Base-by-base conservation (phyloP, 2,113 vertebrate species). In the Oceanites oceanicus region DNA sequence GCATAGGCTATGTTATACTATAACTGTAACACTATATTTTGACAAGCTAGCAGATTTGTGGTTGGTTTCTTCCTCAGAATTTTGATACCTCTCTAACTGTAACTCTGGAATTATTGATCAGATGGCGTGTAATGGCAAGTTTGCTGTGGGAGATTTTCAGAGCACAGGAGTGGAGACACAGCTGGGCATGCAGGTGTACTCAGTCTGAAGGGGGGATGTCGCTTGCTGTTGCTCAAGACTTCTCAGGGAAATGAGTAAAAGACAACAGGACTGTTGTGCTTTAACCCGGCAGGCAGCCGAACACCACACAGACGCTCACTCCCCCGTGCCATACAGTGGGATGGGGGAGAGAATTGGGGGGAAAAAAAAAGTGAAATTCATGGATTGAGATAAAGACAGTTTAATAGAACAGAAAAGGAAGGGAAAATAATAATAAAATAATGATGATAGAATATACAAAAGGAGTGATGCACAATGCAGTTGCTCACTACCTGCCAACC, bases 161-260 rank as follows among this genome's bases (percentile, higher is more conserved):
- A 82, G 26, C 49, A 17, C 25, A 32, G 62, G 40, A 49, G 22
- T 21, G 49, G 27, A 78, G 49, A 16, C 29, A 5, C 11, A 21
- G 38, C 32, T 66, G 53, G n/a, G 55, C 13, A 22, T 1, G 0
- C 17, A 42, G 47, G 16, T 8, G 18, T 25, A 8, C 73, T 40
- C 0, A 0, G 10, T n/a, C 40, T 22, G 40, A 25, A 44, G 2
- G 9, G 40, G 45, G 34, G 23, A 10, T 8, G 5, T 21, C 1
- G 2, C 9, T 56, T 50, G 59, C 13, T 80, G 29, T 47, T 73
- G 16, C 42, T 88, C n/a, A 22, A 71, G 27, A 18, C 6, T 75
- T 9, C 13, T 52, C 8, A 20, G 74, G 81, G 32, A 86, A 90
- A 86, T 1, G 10, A 84, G 8, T 34, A 30, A 55, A 61, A 55